Base-by-base conservation (phyloP, 2,797 vertebrate species). In the Craterocephalus amniculus region DNA sequence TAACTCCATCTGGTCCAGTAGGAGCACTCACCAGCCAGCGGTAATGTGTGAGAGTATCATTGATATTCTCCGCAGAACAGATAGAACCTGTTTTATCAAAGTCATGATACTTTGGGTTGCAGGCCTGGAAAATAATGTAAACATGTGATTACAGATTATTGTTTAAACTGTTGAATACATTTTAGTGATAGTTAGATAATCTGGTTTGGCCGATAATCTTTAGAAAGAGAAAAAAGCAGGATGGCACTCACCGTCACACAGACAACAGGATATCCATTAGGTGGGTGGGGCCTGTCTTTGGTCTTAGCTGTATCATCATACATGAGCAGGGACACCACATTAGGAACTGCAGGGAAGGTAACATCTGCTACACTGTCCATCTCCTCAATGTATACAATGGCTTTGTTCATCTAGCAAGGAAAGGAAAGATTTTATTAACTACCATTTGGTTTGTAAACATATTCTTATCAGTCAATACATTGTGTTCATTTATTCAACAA, bases 331-430 rank as follows among this genome's bases (percentile, higher is more conserved):
- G 95, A 96, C 26, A 96, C 91, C 70, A 97, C 93, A 43, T 93
- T 92, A 6, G 96, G 96, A 62, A 97, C 94, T 1, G 96, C 94
- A 52, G 95, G 95, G 90, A 96, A 97, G 1, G 93, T 96, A 29
- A 96, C 95, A 32, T 96, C 96, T 40, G 95, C 95, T 65, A 96
- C 90, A 31, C 94, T 96, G 88, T 96, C 95, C 95, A 95, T 95
- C 91, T 96, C 96, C 88, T 97, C 96, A 55, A 96, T 95, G 88
- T 96, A 96, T 49, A 96, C 94, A 38, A 95, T 95, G 71, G 95
- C 96, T 87, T 96, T 96, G 86, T 83, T 96, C 95, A 95, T 95
- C 95, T 96, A 32, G 45, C 16, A 52, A 64, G 57, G 57, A 58
- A 18, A 63, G 6, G 18, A 40, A 52, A 74, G 35, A 26, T 34